phyloP scores from a whole-genome alignment of 2,113 vertebrate species.

The Solenodon paradoxus region DNA sequence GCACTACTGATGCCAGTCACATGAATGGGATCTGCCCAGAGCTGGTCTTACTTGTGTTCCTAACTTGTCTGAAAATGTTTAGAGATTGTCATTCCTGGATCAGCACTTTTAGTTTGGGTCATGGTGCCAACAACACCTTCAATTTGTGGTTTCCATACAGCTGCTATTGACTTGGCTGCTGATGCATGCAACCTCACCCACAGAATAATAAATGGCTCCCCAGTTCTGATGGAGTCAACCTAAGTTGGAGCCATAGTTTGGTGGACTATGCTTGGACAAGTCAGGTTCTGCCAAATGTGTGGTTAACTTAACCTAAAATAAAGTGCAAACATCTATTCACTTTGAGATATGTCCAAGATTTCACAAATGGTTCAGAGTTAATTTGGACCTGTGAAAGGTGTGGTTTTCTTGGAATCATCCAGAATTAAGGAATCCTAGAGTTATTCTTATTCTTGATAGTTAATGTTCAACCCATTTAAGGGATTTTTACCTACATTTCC shows the following conservation, averaged over 20 bases:
- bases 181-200: slow-evolving; percentile 35
- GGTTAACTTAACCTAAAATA: slow-evolving; percentile 54
- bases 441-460: slow-evolving; percentile 56
- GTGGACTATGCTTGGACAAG: slow-evolving; percentile 27
- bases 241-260: slow-evolving; percentile 29
- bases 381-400: background rate
- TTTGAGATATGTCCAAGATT: slow-evolving; percentile 46
- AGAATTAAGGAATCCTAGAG: slow-evolving; percentile 11
- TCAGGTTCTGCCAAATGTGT: slow-evolving; percentile 42
- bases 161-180: slow-evolving; percentile 40
- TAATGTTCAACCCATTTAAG: slow-evolving; percentile 42
- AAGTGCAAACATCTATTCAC: slow-evolving; percentile 17
- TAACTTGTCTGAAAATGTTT: slow-evolving; percentile 72
- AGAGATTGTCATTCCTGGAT: slow-evolving; percentile 60
- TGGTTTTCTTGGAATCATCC: slow-evolving; percentile 58
- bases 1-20: background rate
- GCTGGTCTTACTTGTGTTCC: slow-evolving; percentile 43
- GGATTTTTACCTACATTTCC: slow-evolving; percentile 9
- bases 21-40: slow-evolving; percentile 40
- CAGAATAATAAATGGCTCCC: slow-evolving; percentile 44
- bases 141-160: slow-evolving; percentile 71
- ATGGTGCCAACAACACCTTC: slow-evolving; percentile 61
- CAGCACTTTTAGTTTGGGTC: slow-evolving; percentile 60
- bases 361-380: background rate
- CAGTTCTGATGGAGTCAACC: slow-evolving; percentile 35